Evolutionary conservation across 2,113 vertebrate species (phyloP), one percentile per base, ranked within the genome.

Genomic region (Peromyscus maniculatus): DNA sequence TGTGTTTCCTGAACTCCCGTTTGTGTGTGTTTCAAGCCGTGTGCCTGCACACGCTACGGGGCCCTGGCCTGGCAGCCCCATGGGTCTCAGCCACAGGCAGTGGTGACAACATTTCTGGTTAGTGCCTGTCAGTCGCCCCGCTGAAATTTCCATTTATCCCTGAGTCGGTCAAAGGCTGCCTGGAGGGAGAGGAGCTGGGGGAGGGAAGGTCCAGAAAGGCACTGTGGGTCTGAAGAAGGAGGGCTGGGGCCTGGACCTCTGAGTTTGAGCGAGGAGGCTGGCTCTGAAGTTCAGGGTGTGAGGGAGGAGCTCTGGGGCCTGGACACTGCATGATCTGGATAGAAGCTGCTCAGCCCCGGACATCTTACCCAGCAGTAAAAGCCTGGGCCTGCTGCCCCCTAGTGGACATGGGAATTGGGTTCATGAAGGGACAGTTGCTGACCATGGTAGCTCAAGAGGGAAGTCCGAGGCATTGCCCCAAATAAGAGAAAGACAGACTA

Each of bases 381-480:
- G 75, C 83, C 97, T 95, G 83, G 15, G 16, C 93, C 82, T 97
- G 97, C 94, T 97, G 98, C 97, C 97, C 97, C 96, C 97, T 98
- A 94, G 98, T 86, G 98, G 98, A 95, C 83, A 49, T 31, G 69
- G 91, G 55, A 62, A n/a, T 64, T 33, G 69, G 87, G 46, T 92
- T 75, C 31, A 43, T 15, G 26, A 0, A 78, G 82, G 82, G 52
- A 69, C n/a, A 1, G 77, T 67, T 82, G 67, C 69, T 2, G 74
- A 80, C 52, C 66, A 75, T 66, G 93, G 71, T 67, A 89, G 11
- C 33, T 22, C 2, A 19, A n/a, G 26, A 82, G 33, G 28, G n/a
- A 91, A 93, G 15, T 22, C 46, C 66, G 74, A 88, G 87, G 31
- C 71, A 7, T 26, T 59, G 95, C 86, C 36, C 91, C 33, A 22